A percentile compares a stretch with the other conserved stretches of the same genome.
phyloP scores from a whole-genome alignment of 2,888 invertebrate genomes.

The Melanargia galathea region DNA sequence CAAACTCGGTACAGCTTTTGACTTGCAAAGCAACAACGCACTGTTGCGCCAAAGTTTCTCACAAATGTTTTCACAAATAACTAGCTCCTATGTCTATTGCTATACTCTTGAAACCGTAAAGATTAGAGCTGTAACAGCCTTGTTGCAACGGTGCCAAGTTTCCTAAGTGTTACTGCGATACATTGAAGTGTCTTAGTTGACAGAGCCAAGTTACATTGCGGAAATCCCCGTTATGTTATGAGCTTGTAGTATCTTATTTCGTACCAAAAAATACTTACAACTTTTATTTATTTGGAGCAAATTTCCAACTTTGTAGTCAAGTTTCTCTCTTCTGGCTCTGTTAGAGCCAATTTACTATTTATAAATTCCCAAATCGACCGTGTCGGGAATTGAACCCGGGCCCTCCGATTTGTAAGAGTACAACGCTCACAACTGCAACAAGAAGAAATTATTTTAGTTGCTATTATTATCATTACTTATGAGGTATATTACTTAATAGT shows the following conservation, averaged over 20 bases:
- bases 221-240: neutral
- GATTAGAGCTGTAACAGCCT: constrained; percentile 4
- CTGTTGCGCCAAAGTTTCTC: neutral
- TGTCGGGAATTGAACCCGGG: too few species aligned
- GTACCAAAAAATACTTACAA: neutral
- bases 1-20: too few species aligned
- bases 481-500: too few species aligned
- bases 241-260: neutral
- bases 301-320: too few species aligned
- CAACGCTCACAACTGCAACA: too few species aligned
- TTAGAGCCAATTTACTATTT: too few species aligned
- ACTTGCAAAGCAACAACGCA: neutral
- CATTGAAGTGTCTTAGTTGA: constrained; percentile 5
- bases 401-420: too few species aligned
- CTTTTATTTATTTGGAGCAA: too few species aligned
- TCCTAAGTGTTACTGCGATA: constrained; percentile 7
- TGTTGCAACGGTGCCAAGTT: neutral
- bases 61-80: neutral
- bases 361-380: too few species aligned
- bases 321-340: too few species aligned
- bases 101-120: constrained; percentile 2
- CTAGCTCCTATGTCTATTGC: neutral
- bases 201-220: constrained; percentile 2
- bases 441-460: too few species aligned
- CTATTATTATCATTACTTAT: too few species aligned